These are phyloP conservation scores for Varecia variegata DNA, from an alignment of 2,797 vertebrate genomes.

Conservation along the genomic window DNA sequence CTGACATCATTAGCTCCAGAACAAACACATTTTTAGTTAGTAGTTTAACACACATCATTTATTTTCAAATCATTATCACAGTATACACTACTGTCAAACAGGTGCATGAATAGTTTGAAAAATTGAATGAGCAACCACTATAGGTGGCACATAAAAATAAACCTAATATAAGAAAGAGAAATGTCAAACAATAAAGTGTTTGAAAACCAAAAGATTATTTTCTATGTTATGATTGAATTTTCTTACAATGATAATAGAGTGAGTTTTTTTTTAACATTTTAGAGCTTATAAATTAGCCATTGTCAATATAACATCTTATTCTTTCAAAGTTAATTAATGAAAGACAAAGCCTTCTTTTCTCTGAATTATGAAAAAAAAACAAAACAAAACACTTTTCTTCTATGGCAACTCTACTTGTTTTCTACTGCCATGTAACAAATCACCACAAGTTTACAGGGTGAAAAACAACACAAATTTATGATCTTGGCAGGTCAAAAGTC, in stretches of 20 bases:
- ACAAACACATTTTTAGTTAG: background rate
- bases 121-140: background rate
- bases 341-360: background rate
- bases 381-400: background rate
- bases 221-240: background rate
- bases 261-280: background rate
- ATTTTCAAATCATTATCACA: conserved; percentile 3
- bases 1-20: background rate
- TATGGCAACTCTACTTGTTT: background rate
- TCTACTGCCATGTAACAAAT: background rate
- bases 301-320: background rate
- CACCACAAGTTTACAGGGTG: background rate
- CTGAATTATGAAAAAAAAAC: background rate
- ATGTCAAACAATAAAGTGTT: background rate
- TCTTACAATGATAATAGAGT: background rate
- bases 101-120: background rate
- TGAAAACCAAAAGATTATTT: background rate
- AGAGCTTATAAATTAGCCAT: background rate
- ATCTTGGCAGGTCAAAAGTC: background rate
- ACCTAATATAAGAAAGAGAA: background rate
- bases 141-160: background rate
- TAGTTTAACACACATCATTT: background rate
- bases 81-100: background rate
- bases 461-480: background rate
- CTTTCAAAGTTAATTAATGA: background rate